A percentile compares a stretch with the other conserved stretches of the same genome.
These are phyloP conservation scores for Pseudocheirus occidentalis DNA, from an alignment of 2,797 vertebrate species.

Conservation along the genomic window DNA sequence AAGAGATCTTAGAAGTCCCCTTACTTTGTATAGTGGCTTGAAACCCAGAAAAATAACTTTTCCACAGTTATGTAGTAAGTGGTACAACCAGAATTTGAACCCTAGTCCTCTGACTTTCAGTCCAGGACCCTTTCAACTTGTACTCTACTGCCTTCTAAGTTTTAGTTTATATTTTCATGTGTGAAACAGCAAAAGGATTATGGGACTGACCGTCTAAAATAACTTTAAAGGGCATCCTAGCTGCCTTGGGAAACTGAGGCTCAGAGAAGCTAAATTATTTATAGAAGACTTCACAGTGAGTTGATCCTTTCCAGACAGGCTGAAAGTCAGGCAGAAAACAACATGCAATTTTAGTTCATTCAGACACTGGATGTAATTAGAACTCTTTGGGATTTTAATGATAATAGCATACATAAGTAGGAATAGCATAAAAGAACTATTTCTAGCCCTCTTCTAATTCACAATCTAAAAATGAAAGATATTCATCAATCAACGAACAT, in stretches of 20 bases:
- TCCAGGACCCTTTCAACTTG: neutral
- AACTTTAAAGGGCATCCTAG: neutral
- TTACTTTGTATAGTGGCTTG: neutral
- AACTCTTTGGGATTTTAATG: neutral
- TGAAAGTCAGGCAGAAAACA: neutral
- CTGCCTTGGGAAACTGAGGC: neutral
- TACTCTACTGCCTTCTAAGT: neutral
- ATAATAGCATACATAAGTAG: neutral
- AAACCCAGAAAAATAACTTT: neutral
- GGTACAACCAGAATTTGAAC: neutral
- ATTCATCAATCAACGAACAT: neutral
- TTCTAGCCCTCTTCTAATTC: neutral
- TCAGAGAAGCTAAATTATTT: neutral
- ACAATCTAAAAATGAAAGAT: neutral
- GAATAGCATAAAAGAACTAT: neutral
- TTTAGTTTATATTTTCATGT: neutral
- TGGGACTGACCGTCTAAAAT: neutral
- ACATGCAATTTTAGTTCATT: neutral
- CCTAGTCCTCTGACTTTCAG: neutral
- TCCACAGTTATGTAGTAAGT: neutral
- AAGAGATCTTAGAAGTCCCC: neutral
- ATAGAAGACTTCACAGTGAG: neutral
- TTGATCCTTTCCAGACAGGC: neutral
- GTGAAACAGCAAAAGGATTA: neutral
- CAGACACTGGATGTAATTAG: neutral